Conservation (phyloP, 2,888 invertebrate genomes). For the Linnaemya tessellans region DNA sequence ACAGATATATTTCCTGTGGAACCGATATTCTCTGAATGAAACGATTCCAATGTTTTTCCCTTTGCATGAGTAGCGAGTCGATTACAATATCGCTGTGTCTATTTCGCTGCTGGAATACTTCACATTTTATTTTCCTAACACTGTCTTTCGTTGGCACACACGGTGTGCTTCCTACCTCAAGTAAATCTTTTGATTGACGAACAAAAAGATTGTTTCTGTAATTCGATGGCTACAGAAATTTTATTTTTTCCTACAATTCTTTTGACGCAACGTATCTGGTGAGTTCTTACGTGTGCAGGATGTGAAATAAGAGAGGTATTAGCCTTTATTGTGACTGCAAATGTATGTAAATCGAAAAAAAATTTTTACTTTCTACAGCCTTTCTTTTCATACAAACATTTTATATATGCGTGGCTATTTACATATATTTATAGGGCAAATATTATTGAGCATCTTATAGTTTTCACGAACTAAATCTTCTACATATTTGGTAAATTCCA, state of each 20-base stretch:
- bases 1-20: conserved; percentile 26
- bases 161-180: neutral
- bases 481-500: conserved; percentile 1
- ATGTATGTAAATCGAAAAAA: neutral
- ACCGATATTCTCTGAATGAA: conserved; percentile 16
- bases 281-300: neutral
- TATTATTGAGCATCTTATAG: conserved; percentile 16
- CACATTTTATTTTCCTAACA: neutral
- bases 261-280: neutral
- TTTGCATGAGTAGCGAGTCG: conserved; percentile 20
- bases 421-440: conserved; percentile 2
- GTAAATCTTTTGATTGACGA: neutral
- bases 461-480: conserved; percentile 6
- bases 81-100: neutral
- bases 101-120: neutral
- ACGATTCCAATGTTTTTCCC: neutral
- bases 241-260: neutral
- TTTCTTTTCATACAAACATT: neutral
- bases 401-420: neutral
- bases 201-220: neutral
- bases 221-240: neutral
- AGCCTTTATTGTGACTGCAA: neutral
- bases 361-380: conserved; percentile 25
- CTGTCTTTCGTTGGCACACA: neutral
- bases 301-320: neutral